Percentiles rank a stretch among this genome's conserved stretches.
phyloP scores from a whole-genome alignment of 37 sponge, comb jelly and placozoan species.

The Eunapius fragilis region DNA sequence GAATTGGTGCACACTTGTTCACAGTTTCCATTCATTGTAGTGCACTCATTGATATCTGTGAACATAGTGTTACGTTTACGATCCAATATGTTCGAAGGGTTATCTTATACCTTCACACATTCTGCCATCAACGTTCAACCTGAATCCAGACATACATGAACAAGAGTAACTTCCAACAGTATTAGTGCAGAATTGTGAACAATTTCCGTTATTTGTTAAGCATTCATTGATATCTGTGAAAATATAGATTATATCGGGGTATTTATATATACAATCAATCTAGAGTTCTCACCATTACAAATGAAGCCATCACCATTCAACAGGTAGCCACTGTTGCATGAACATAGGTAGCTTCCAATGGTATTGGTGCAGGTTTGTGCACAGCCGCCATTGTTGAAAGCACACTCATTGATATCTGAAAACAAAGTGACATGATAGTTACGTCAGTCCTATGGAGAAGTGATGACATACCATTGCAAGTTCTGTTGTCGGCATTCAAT shows the following conservation, averaged over 20 bases:
- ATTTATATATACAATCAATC: no score
- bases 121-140: constrained; percentile 1
- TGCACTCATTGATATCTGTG: constrained; percentile 24
- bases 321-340: constrained; percentile 21
- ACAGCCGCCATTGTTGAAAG: constrained; percentile 22
- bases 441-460: background rate
- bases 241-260: no score
- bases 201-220: background rate
- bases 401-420: constrained; percentile 42
- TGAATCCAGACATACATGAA: constrained; percentile 4
- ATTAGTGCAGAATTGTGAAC: constrained; percentile 4
- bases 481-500: constrained; percentile 3
- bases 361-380: constrained; percentile 32
- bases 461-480: constrained; percentile 10
- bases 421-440: background rate
- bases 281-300: no score
- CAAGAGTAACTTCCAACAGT: constrained; percentile 4
- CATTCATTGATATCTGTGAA: constrained; percentile 14
- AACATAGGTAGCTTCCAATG: constrained; percentile 39
- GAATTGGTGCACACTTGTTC: background rate
- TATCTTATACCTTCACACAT: background rate
- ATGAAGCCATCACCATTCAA: background rate
- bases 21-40: constrained; percentile 3
- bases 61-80: background rate
- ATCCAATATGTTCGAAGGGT: background rate